Evolutionary conservation across 2,797 vertebrate species (phyloP).

Genomic region (Phalanger gymnotis): DNA sequence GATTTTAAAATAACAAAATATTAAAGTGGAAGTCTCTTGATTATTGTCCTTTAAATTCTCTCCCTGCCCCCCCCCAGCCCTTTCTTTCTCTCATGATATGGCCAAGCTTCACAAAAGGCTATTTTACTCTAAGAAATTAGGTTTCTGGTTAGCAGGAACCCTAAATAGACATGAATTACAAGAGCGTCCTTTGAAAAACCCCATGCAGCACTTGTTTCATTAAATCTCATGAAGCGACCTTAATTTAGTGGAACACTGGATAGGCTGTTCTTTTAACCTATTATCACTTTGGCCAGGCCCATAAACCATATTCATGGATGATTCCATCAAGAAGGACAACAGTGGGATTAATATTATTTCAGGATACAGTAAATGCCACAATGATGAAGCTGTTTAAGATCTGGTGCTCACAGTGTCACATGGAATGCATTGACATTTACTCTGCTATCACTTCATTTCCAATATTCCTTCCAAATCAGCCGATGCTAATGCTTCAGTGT

Average conservation of each 20-base stretch:
- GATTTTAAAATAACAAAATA: conserved; percentile 85
- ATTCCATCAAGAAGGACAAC: conserved; percentile 88
- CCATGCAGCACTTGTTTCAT: conserved; percentile 86
- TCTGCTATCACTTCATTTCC: conserved; percentile 89
- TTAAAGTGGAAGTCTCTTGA: conserved; percentile 83
- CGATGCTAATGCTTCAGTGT: conserved; percentile 85
- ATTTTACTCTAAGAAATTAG: conserved; percentile 89
- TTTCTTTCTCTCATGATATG: conserved; percentile 77
- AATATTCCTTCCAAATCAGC: conserved; percentile 88
- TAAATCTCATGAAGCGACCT: conserved; percentile 88
- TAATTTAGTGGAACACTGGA: conserved; percentile 89
- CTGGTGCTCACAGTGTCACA: conserved; percentile 87
- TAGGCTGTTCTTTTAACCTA: conserved; percentile 89
- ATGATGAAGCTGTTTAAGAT: conserved; percentile 89
- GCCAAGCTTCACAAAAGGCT: conserved; percentile 85
- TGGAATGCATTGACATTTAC: conserved; percentile 96
- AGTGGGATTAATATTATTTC: conserved; percentile 89
- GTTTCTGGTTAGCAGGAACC: conserved; percentile 88
- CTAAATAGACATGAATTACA: conserved; percentile 90
- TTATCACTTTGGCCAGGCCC: conserved; percentile 88
- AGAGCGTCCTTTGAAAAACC: conserved; percentile 87
- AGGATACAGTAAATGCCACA: conserved; percentile 88
- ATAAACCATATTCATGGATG: conserved; percentile 90
- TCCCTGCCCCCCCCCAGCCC: too few relatives aligned
- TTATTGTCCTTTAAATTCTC: conserved; percentile 86